Conservation (phyloP, 2,113 vertebrate genomes). For the Ageneiosus marmoratus region DNA sequence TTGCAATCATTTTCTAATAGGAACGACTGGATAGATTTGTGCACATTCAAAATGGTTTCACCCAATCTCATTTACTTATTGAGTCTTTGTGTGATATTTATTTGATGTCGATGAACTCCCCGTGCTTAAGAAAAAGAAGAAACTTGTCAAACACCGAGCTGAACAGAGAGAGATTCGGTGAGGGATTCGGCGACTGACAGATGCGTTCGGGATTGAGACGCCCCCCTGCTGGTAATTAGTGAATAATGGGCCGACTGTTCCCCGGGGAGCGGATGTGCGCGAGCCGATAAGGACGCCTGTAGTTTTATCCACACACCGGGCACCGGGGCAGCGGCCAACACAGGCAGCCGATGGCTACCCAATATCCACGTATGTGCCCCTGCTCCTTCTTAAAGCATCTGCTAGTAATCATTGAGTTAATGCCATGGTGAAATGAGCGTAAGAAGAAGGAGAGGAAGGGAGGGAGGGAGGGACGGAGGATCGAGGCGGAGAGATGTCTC, state of each 20-base stretch:
- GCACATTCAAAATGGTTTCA: neutral
- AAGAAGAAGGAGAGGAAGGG: too few relatives aligned
- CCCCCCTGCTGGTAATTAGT: slow-evolving; percentile 75
- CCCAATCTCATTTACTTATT: neutral
- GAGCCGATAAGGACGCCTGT: slow-evolving; percentile 70
- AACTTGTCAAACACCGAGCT: neutral
- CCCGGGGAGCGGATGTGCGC: slow-evolving; percentile 69
- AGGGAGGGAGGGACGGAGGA: slow-evolving; percentile 43
- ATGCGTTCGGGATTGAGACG: slow-evolving; percentile 52
- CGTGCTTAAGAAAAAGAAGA: too few relatives aligned
- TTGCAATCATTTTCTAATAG: neutral
- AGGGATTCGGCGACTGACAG: neutral
- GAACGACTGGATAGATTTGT: neutral
- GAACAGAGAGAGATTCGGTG: neutral
- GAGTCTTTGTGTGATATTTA: neutral
- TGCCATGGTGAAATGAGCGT: slow-evolving; percentile 82
- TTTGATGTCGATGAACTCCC: neutral
- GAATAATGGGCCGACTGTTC: slow-evolving; percentile 72
- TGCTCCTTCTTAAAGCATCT: slow-evolving; percentile 23
- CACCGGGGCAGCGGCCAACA: slow-evolving; percentile 73
- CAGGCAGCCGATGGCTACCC: slow-evolving; percentile 81
- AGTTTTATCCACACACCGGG: slow-evolving; percentile 68
- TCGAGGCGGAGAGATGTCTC: slow-evolving; percentile 78
- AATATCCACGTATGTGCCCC: slow-evolving; percentile 52
- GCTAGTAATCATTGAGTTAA: slow-evolving; percentile 80